Evolutionary conservation across 2,888 invertebrate genomes (phyloP), one percentile per base, ranked within the genome.

Genomic region (Parnassius mnemosyne): DNA sequence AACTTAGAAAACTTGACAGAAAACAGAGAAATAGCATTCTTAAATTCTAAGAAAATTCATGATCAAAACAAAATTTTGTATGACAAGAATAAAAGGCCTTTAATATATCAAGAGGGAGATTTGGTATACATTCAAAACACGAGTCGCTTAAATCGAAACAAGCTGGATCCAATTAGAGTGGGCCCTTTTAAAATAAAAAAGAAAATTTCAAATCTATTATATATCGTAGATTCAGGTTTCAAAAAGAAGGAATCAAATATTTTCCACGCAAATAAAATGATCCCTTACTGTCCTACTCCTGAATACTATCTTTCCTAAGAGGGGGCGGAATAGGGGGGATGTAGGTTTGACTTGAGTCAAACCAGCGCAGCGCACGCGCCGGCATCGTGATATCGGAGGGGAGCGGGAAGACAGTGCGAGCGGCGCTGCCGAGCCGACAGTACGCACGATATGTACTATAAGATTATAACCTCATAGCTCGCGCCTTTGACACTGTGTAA

Each of bases 201-300:
- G 52, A 52, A 52, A 52, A 52, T 52, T 52, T 52, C 52, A 25
- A 52, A 9, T 52, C 25, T 52, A 52, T 25, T 52, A 13, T 52
- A 52, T 25, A 52, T 52, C 52, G 25, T 52, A 52, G 52, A 52
- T 52, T 52, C 52, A 52, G 52, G 52, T 52, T 10, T 52, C 52
- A 52, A 25, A 52, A 52, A 52, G 52, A 52, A 52, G 25, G 52
- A 52, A 20, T 52, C 52, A 25, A 52, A 52, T 52, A 52, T 52
- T 52, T 52, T 52, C 25, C 52, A 52, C 52, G 52, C 52, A 52
- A 52, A 13, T 52, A 52, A 52, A 52, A 52, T 52, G 52, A 25
- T 52, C 52, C 52, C 52, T 52, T 52, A 52, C 52, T 52, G 52
- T 52, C 52, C 52, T 52, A 52, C 52, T 52, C 52, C 52, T 52